Conservation (phyloP, 1,140 invertebrate species). For the Aricia agestis region DNA sequence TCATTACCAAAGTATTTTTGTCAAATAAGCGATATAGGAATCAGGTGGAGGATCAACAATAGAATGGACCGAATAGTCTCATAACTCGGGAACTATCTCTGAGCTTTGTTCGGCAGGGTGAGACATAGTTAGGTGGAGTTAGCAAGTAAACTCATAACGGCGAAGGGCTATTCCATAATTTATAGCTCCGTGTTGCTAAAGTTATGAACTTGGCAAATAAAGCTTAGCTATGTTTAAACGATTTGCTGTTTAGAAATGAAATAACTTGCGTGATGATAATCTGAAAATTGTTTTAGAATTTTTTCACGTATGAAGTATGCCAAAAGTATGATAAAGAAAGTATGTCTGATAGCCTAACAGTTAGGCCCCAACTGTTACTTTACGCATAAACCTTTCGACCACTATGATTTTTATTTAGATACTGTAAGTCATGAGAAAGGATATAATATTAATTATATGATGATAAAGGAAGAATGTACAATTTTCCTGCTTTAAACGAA, state of each 20-base stretch:
- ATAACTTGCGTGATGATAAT: neutral
- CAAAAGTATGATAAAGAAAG: too few species aligned
- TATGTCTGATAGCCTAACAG: too few species aligned
- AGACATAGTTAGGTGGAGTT: slow-evolving; percentile 16
- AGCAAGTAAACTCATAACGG: slow-evolving; percentile 16
- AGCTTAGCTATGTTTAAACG: neutral
- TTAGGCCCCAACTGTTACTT: too few species aligned
- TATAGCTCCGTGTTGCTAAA: slow-evolving; percentile 6
- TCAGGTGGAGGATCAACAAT: slow-evolving; percentile 27
- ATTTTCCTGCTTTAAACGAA: too few species aligned
- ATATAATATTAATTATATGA: too few species aligned
- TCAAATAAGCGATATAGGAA: slow-evolving; percentile 7
- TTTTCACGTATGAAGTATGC: too few species aligned
- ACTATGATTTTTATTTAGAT: too few species aligned
- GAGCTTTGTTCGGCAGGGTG: slow-evolving; percentile 23
- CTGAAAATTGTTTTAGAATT: too few species aligned
- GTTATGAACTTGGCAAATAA: slow-evolving; percentile 7
- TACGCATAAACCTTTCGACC: too few species aligned
- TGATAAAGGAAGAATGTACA: too few species aligned
- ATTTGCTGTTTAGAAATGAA: neutral
- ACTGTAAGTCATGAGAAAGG: too few species aligned
- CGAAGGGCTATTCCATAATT: slow-evolving; percentile 8
- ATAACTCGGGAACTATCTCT: slow-evolving; percentile 23
- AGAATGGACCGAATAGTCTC: slow-evolving; percentile 15
- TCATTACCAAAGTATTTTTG: neutral